Conservation (phyloP, 2,888 invertebrate genomes). For the Atethmia centrago region DNA sequence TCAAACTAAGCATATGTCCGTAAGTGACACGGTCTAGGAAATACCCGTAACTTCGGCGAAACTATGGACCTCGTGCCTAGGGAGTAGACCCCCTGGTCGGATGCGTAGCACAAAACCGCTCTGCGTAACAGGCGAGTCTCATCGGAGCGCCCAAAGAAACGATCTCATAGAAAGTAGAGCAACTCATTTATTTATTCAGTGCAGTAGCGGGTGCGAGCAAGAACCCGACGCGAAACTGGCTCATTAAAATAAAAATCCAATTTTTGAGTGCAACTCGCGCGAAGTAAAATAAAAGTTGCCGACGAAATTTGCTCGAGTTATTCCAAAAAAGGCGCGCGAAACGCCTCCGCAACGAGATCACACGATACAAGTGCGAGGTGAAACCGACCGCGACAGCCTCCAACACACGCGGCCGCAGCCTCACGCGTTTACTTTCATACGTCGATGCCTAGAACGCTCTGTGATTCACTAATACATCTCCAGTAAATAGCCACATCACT, state of each 20-base stretch:
- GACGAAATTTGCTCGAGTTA: conserved; percentile 90
- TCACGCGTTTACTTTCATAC: conserved; percentile 76
- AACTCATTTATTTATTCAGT: conserved; percentile 90
- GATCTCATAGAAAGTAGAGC: conserved; percentile 90
- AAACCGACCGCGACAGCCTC: conserved; percentile 87
- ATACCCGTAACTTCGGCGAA: too few species aligned
- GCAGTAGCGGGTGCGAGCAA: conserved; percentile 86
- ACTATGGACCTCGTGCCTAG: too few species aligned
- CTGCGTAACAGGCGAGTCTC: conserved; percentile 73
- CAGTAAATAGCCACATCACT: conserved; percentile 31
- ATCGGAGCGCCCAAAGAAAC: conserved; percentile 87
- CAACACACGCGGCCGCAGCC: conserved; percentile 68
- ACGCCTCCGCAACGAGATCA: conserved; percentile 85
- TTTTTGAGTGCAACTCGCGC: conserved; percentile 88
- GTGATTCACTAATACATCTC: conserved; percentile 27
- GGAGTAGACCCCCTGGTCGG: too few species aligned
- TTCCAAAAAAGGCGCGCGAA: conserved; percentile 88
- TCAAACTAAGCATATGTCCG: too few species aligned
- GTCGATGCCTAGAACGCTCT: conserved; percentile 55
- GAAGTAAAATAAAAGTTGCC: conserved; percentile 88
- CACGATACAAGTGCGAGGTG: conserved; percentile 86
- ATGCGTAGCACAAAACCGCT: conserved; percentile 56
- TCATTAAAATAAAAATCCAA: conserved; percentile 90
- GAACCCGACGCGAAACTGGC: conserved; percentile 85
- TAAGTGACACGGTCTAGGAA: too few species aligned